phyloP scores from a whole-genome alignment of 1,140 invertebrate species.

The Cyclina sinensis region DNA sequence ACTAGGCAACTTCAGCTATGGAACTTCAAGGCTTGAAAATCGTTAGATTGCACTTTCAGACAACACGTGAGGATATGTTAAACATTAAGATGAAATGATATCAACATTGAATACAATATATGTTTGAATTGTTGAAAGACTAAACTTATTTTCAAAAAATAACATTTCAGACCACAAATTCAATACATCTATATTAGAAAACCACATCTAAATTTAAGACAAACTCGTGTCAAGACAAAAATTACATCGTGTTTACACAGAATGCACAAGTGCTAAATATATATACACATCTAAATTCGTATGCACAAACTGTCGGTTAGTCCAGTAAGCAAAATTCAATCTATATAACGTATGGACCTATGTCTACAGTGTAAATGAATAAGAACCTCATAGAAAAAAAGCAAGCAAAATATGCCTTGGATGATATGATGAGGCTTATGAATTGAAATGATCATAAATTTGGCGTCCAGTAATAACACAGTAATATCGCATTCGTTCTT shows the following conservation, averaged over 20 bases:
- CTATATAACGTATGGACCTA: not conserved
- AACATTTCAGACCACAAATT: too few species aligned
- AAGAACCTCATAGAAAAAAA: not conserved
- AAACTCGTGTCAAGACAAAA: slow-evolving; percentile 2
- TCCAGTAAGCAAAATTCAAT: not conserved
- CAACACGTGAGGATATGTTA: too few species aligned
- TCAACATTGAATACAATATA: too few species aligned
- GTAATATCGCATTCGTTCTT: too few species aligned
- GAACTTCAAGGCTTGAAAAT: too few species aligned
- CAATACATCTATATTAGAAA: too few species aligned
- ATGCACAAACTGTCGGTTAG: not conserved
- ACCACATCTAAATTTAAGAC: not conserved
- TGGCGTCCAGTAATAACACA: not conserved
- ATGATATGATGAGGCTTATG: not conserved
- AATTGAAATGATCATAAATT: not conserved
- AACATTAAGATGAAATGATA: too few species aligned
- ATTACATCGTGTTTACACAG: not conserved
- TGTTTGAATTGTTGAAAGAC: too few species aligned
- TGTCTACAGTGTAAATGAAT: not conserved
- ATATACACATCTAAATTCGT: not conserved
- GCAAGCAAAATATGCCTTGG: not conserved
- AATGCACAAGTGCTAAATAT: not conserved
- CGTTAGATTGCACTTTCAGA: too few species aligned
- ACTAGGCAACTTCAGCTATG: too few species aligned
- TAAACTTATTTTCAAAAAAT: too few species aligned